phyloP scores from a whole-genome alignment of 2,888 invertebrate genomes.

The Tholera decimalis region DNA sequence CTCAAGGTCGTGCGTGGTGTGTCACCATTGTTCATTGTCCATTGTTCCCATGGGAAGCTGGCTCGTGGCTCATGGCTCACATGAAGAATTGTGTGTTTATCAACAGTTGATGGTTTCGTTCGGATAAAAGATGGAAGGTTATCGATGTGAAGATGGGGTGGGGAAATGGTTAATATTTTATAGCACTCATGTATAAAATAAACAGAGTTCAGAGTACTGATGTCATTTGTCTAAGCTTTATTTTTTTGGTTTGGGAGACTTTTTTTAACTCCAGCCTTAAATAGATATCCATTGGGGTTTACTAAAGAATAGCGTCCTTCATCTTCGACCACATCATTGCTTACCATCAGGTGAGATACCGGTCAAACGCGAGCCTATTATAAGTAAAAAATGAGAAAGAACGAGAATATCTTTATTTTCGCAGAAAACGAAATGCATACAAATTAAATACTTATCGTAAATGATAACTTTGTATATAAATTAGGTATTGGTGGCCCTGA shows the following conservation, averaged over 20 bases:
- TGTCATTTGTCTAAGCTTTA: neutral
- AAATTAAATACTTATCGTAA: too few species aligned
- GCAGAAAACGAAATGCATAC: too few species aligned
- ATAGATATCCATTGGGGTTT: too few species aligned
- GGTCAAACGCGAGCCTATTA: too few species aligned
- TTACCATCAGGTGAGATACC: too few species aligned
- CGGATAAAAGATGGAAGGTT: conserved; percentile 30
- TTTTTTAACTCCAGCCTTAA: too few species aligned
- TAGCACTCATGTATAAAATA: neutral
- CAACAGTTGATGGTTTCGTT: conserved; percentile 37
- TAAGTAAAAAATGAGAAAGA: too few species aligned
- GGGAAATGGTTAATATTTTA: conserved; percentile 5
- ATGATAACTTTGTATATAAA: too few species aligned
- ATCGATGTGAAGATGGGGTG: conserved; percentile 18
- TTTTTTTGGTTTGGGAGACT: neutral
- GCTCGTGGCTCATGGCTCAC: conserved; percentile 23
- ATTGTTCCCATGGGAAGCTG: conserved; percentile 65
- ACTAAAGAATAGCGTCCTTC: too few species aligned
- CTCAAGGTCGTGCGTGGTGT: conserved; percentile 65
- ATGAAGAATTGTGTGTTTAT: conserved; percentile 27
- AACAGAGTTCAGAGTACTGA: neutral
- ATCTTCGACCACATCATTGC: too few species aligned
- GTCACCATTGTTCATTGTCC: conserved; percentile 68
- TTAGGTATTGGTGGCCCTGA: too few species aligned
- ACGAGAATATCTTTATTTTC: too few species aligned